Evolutionary conservation across 92 coral and sea anemone species (phyloP), one percentile per base, ranked within the genome.

Genomic region (Parazoanthus swiftii): DNA sequence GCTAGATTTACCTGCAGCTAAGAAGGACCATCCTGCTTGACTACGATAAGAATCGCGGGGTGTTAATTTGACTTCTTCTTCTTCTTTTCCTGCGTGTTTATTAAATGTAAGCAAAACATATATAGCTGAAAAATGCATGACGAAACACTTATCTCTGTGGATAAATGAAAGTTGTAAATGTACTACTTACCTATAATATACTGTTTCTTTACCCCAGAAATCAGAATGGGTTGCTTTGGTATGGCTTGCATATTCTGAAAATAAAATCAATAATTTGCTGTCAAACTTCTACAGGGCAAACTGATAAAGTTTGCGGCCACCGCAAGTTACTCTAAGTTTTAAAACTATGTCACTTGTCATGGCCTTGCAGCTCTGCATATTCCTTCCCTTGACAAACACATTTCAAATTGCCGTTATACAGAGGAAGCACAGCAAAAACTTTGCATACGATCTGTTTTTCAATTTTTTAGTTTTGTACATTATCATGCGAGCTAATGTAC

Each of bases 221-320:
- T 74, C 51, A 89, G 85, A 16, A 96, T 90, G n/a, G 91, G 89
- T 79, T 89, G 94, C 81, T 92, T 93, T 43, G 98, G 98, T 56
- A 96, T 88, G 36, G 94, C 90, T 90, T 96, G 98, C 76, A 96
- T 93, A 84, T 96, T 96, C 98, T 95, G 48, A 7, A 29, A 36
- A 21, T 25, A 75, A 56, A 48, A 63, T 43, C 73, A 63, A 51
- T 51, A 71, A 35, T 16, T 59, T 44, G 20, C 6, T 16, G 23
- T 21, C 71, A 35, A 76, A 43, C 6, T 23, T 65, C 76, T 56
- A 38, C 48, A 63, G 68, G 8, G 59, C 18, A 54, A 54, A 11
- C 20, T 54, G 59, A 54, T 54, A 13, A 13, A 54, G 3, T 54
- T 54, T 54, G 14, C 59, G 59, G 18, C 59, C 59, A 54, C 20